A percentile compares a stretch with the other conserved stretches of the same genome.
Evolutionary conservation across 1,140 invertebrate species (phyloP).

Genomic region (Gryon sp.): DNA sequence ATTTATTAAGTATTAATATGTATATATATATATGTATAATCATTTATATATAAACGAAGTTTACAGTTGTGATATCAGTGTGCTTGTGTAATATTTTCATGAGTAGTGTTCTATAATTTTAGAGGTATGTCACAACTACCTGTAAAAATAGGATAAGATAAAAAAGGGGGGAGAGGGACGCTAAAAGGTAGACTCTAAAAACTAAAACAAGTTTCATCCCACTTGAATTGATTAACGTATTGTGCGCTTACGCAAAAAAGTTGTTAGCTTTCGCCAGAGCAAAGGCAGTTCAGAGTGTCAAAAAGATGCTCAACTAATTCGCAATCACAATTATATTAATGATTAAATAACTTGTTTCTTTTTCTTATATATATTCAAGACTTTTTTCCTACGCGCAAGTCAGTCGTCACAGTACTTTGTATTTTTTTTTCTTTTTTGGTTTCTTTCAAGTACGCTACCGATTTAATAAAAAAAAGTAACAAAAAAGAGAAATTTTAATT

Average conservation of each 20-base stretch:
- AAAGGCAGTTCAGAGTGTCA: slow-evolving; percentile 56
- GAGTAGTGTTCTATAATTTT: slow-evolving; percentile 53
- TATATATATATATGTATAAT: slow-evolving; percentile 71
- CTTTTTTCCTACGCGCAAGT: neutral
- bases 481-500: neutral
- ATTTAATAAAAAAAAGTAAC: neutral
- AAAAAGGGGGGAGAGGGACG: slow-evolving; percentile 10
- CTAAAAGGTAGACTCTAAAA: slow-evolving; percentile 33
- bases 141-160: slow-evolving; percentile 23
- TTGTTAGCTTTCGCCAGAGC: slow-evolving; percentile 73
- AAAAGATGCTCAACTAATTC: too few species aligned
- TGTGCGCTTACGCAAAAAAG: slow-evolving; percentile 46
- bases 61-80: slow-evolving; percentile 56
- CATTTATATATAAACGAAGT: slow-evolving; percentile 63
- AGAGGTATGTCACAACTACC: slow-evolving; percentile 49
- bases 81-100: slow-evolving; percentile 60
- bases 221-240: slow-evolving; percentile 26
- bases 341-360: too few species aligned
- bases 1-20: slow-evolving; percentile 80
- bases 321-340: too few species aligned
- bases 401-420: neutral
- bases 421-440: too few species aligned
- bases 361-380: neutral
- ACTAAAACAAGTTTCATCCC: slow-evolving; percentile 47
- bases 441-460: too few species aligned